Percentiles rank a stretch among this genome's conserved stretches.
These are phyloP conservation scores for Emydocephalus ijimae DNA, from an alignment of 2,113 vertebrate genomes.

Conservation along the genomic window DNA sequence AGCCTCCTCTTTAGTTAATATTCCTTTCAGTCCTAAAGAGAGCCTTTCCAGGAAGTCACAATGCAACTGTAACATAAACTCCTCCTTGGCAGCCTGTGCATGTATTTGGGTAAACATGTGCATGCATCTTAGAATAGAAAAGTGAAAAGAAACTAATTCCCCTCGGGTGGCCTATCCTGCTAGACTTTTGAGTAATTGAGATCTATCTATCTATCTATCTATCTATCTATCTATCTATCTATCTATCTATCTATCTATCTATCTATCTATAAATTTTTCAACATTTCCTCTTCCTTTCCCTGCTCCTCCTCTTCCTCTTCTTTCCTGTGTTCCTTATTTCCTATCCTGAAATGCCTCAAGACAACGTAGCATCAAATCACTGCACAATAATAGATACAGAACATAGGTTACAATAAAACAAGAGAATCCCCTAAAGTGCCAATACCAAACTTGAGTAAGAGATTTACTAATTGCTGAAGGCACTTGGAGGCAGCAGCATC, in stretches of 20 bases:
- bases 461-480: neutral
- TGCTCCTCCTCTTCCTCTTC: neutral
- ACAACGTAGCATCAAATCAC: neutral
- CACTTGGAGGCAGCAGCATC: neutral
- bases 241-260: too few species aligned
- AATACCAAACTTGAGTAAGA: neutral
- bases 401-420: neutral
- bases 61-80: slow-evolving; percentile 34
- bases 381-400: neutral
- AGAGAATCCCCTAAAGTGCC: neutral
- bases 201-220: too few species aligned
- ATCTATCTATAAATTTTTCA: neutral
- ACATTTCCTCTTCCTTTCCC: neutral
- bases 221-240: too few species aligned
- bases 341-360: neutral
- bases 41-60: slow-evolving; percentile 51
- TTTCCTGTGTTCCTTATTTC: neutral
- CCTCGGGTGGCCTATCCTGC: neutral
- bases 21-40: slow-evolving; percentile 41
- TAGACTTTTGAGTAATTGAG: neutral
- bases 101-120: neutral
- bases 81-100: slow-evolving; percentile 49
- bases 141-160: neutral
- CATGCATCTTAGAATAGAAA: neutral
- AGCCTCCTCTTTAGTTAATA: slow-evolving; percentile 49